phyloP scores from a whole-genome alignment of 2,113 vertebrate genomes.

The Oplegnathus fasciatus region DNA sequence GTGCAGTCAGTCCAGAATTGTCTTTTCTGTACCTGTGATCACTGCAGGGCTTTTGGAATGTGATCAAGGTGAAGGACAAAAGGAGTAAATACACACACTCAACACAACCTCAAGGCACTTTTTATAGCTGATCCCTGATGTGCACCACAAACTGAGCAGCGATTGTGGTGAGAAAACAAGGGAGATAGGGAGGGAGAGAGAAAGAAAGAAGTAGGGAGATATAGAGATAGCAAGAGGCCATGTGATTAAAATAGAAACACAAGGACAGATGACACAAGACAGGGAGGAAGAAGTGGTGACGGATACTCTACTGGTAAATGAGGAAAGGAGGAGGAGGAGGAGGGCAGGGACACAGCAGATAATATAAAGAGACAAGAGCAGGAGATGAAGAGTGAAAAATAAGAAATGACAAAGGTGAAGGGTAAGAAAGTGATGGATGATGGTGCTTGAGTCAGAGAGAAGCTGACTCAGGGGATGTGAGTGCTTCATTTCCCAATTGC shows the following conservation, averaged over 20 bases:
- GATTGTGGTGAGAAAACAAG: slow-evolving; percentile 4
- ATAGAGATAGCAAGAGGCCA: slow-evolving; percentile 12
- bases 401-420: neutral
- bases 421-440: slow-evolving; percentile 24
- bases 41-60: slow-evolving; percentile 29
- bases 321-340: neutral
- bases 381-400: slow-evolving; percentile 30
- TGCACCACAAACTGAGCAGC: slow-evolving; percentile 11
- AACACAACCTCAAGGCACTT: slow-evolving; percentile 11
- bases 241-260: slow-evolving; percentile 37
- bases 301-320: slow-evolving; percentile 25
- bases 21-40: slow-evolving; percentile 20
- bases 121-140: slow-evolving; percentile 13
- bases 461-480: slow-evolving; percentile 13
- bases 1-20: slow-evolving; percentile 13
- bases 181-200: neutral
- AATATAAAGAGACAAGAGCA: slow-evolving; percentile 31
- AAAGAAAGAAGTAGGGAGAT: neutral
- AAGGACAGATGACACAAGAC: slow-evolving; percentile 30
- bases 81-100: slow-evolving; percentile 5
- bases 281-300: slow-evolving; percentile 18
- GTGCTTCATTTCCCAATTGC: neutral
- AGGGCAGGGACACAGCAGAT: neutral
- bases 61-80: slow-evolving; percentile 55
- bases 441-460: neutral